A percentile compares a stretch with the other conserved stretches of the same genome.
Evolutionary conservation across 2,797 vertebrate genomes (phyloP).

Genomic region (Alcedo quadribrachys): DNA sequence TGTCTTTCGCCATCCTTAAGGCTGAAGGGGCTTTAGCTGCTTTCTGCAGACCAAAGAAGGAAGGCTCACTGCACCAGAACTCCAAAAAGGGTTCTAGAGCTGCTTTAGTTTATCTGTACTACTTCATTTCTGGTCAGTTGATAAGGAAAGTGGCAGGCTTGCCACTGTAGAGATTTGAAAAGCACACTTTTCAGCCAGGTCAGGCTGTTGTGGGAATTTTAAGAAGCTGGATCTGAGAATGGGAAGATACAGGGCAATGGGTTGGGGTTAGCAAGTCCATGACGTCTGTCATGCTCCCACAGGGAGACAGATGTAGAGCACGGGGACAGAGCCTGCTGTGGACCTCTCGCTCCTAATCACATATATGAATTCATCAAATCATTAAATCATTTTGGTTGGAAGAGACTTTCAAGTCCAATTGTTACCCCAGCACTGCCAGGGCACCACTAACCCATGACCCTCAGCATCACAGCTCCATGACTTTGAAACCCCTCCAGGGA

Average conservation of each 20-base stretch:
- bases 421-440: not conserved
- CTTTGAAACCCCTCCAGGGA: not conserved
- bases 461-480: not conserved
- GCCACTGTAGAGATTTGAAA: not conserved
- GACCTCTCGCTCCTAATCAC: not conserved
- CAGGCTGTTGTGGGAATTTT: not conserved
- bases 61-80: not conserved
- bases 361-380: not conserved
- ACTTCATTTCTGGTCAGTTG: not conserved
- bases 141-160: not conserved
- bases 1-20: rapidly evolving
- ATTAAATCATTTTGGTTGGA: not conserved
- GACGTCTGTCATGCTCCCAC: not conserved
- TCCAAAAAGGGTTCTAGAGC: not conserved
- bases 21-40: not conserved
- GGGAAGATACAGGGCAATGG: not conserved
- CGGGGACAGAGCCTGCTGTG: not conserved
- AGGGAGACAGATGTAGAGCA: not conserved
- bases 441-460: not conserved
- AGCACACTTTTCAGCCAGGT: rapidly evolving
- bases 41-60: not conserved
- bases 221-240: not conserved
- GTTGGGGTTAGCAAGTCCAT: rapidly evolving
- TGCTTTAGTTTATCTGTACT: not conserved
- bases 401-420: not conserved